phyloP scores from a whole-genome alignment of 2,888 invertebrate species.

The Melangyna quadrimaculata region DNA sequence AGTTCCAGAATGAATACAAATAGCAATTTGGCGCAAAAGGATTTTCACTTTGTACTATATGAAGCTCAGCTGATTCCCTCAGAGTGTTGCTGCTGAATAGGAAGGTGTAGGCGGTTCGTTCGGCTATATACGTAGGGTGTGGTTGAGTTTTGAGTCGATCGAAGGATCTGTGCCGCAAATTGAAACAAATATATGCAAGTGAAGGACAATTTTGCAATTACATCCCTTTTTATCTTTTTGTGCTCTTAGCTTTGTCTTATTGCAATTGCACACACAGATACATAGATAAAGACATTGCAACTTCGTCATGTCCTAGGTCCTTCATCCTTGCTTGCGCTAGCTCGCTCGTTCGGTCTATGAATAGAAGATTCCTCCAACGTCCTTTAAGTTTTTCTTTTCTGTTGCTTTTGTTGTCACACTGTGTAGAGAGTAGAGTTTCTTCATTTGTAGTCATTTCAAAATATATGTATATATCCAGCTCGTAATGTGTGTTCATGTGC shows the following conservation, averaged over 20 bases:
- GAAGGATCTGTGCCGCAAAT: slow-evolving; percentile 61
- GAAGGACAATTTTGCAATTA: slow-evolving; percentile 70
- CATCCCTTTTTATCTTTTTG: slow-evolving; percentile 1
- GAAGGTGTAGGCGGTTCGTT: not conserved
- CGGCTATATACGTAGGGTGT: not conserved
- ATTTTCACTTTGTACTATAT: slow-evolving; percentile 53
- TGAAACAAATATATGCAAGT: slow-evolving; percentile 68
- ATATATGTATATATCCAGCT: slow-evolving; percentile 19
- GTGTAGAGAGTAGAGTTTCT: slow-evolving; percentile 55
- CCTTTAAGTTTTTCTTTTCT: slow-evolving; percentile 16
- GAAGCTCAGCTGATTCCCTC: slow-evolving; percentile 34
- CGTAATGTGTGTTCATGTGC: slow-evolving; percentile 21
- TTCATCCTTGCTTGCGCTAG: slow-evolving; percentile 9
- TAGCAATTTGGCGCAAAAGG: slow-evolving; percentile 67
- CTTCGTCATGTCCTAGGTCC: slow-evolving; percentile 55
- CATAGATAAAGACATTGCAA: slow-evolving; percentile 4
- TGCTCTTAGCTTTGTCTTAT: slow-evolving; percentile 28
- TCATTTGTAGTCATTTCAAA: slow-evolving; percentile 60
- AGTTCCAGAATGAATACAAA: slow-evolving; percentile 62
- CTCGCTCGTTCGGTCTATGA: not conserved
- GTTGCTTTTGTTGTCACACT: slow-evolving; percentile 21
- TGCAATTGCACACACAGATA: slow-evolving; percentile 9
- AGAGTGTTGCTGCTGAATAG: not conserved
- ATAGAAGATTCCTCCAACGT: slow-evolving; percentile 17
- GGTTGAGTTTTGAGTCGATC: slow-evolving; percentile 10